phyloP scores from a whole-genome alignment of 2,113 vertebrate genomes.

The Oncorhynchus tshawytscha region DNA sequence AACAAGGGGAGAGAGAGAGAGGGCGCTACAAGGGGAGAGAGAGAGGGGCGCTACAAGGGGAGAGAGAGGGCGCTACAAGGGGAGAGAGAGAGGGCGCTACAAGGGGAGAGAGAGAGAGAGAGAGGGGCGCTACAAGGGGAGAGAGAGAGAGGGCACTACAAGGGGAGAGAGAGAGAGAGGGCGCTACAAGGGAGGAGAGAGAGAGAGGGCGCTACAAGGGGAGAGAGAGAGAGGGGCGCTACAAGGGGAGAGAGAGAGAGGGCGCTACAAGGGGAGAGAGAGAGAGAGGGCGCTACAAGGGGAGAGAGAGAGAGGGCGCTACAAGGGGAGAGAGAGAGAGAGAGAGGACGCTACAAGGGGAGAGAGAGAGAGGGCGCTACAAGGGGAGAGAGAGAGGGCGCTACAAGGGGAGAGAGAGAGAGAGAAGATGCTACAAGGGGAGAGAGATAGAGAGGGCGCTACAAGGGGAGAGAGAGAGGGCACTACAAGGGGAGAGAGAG shows the following conservation, averaged over 20 bases:
- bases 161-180: no score
- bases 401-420: no score
- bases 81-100: background rate
- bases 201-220: no score
- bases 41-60: background rate
- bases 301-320: background rate
- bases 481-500: background rate
- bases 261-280: slow-evolving; percentile 6
- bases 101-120: background rate
- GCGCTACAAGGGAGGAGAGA: no score
- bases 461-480: background rate
- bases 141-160: no score
- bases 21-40: background rate
- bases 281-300: slow-evolving; percentile 32
- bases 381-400: background rate
- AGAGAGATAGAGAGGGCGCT: background rate
- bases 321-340: no score
- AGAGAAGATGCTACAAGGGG: background rate
- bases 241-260: slow-evolving; percentile 4
- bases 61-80: background rate
- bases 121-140: no score
- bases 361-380: slow-evolving; percentile 32
- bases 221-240: background rate
- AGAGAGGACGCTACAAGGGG: background rate
- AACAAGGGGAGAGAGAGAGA: no score